phyloP scores from a whole-genome alignment of 1,140 invertebrate genomes.

The Doryteuthis pealeii region DNA sequence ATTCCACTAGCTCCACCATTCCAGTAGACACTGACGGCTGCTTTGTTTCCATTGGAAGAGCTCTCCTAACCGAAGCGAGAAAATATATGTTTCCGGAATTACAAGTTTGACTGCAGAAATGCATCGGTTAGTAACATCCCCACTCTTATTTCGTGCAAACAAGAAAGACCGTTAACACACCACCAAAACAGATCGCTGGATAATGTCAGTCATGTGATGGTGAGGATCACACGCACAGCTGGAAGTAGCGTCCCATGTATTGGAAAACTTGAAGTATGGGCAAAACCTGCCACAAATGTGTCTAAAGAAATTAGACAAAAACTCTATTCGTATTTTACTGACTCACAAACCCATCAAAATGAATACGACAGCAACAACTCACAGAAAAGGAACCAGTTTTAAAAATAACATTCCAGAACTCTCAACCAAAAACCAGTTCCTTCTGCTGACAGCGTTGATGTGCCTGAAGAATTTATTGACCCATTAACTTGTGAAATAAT shows the following conservation, averaged over 20 bases:
- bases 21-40: background rate
- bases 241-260: constrained; percentile 38
- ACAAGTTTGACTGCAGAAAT: constrained; percentile 20
- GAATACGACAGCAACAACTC: background rate
- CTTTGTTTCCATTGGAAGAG: constrained; percentile 29
- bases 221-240: constrained; percentile 36
- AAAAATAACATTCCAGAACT: background rate
- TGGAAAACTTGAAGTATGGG: constrained; percentile 44
- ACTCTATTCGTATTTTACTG: background rate
- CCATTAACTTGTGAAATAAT: constrained; percentile 78
- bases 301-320: constrained; percentile 7
- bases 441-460: constrained; percentile 28
- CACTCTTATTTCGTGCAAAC: constrained; percentile 9
- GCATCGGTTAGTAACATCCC: constrained; percentile 9
- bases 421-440: background rate
- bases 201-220: constrained; percentile 37
- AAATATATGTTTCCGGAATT: constrained; percentile 33
- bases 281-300: constrained; percentile 28
- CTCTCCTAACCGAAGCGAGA: constrained; percentile 18
- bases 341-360: background rate
- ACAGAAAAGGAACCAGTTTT: background rate
- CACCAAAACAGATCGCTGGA: constrained; percentile 23
- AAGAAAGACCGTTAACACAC: constrained; percentile 21
- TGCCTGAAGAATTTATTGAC: constrained; percentile 79
- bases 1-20: no score